phyloP scores from a whole-genome alignment of 2,113 vertebrate genomes.

The Pterocles burchelli region DNA sequence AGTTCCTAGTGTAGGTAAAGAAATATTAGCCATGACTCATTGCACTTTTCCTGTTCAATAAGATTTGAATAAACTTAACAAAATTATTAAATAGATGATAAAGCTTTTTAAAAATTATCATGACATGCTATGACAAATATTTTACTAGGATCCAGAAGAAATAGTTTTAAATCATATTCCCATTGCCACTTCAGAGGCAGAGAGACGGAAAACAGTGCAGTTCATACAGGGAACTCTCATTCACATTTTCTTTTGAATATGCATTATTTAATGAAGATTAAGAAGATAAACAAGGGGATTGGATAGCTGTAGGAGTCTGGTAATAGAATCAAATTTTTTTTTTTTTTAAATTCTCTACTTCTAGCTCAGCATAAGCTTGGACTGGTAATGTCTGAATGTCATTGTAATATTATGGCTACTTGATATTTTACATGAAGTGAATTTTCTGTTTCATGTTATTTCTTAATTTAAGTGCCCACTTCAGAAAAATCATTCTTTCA shows the following conservation, averaged over 20 bases:
- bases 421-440: neutral
- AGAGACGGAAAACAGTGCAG: neutral
- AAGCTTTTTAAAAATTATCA: slow-evolving; percentile 45
- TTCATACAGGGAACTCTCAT: neutral
- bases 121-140: slow-evolving; percentile 55
- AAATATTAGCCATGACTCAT: slow-evolving; percentile 56
- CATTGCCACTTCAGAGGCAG: slow-evolving; percentile 6
- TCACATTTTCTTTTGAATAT: slow-evolving; percentile 60
- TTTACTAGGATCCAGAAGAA: slow-evolving; percentile 50
- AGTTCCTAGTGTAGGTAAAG: slow-evolving; percentile 56
- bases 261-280: slow-evolving; percentile 64
- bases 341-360: neutral
- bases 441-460: neutral
- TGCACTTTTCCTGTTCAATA: slow-evolving; percentile 41
- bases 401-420: neutral
- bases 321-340: neutral
- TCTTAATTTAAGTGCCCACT: neutral
- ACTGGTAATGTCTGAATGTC: neutral
- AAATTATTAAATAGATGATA: slow-evolving; percentile 49
- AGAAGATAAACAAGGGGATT: slow-evolving; percentile 48
- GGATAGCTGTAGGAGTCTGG: slow-evolving; percentile 13
- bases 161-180: slow-evolving; percentile 39
- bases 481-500: neutral
- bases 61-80: slow-evolving; percentile 54
- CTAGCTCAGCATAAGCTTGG: neutral